Conservation (phyloP, 2,888 invertebrate species). For the Diarsia rubi region DNA sequence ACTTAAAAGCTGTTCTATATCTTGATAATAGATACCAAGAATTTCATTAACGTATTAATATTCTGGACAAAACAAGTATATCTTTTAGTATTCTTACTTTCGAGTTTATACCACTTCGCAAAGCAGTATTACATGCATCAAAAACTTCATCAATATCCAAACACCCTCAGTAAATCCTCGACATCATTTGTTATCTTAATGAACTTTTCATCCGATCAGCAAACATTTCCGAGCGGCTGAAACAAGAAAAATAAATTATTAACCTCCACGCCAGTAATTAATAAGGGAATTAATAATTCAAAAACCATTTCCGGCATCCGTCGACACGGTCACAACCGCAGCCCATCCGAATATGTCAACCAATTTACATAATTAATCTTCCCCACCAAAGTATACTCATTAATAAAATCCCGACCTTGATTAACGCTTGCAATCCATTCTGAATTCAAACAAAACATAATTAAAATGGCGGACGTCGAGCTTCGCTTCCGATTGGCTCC, state of each 20-base stretch:
- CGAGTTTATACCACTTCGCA: neutral
- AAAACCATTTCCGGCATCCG: constrained; percentile 68
- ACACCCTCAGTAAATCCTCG: constrained; percentile 1
- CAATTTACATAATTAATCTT: constrained; percentile 69
- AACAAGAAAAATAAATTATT: constrained; percentile 62
- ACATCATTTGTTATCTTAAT: constrained; percentile 15
- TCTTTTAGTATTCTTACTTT: constrained; percentile 2
- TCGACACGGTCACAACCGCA: constrained; percentile 57
- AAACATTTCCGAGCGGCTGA: constrained; percentile 25
- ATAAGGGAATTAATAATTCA: constrained; percentile 71
- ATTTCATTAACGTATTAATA: neutral
- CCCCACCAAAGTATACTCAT: constrained; percentile 65
- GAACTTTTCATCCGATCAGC: constrained; percentile 26
- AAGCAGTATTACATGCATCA: constrained; percentile 4
- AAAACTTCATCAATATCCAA: constrained; percentile 25
- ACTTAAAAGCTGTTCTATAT: neutral
- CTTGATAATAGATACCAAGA: neutral
- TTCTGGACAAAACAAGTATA: neutral
- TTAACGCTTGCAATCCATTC: constrained; percentile 71
- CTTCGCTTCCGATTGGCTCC: constrained; percentile 60
- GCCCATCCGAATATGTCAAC: constrained; percentile 63
- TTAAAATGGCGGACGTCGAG: constrained; percentile 66
- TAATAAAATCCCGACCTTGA: constrained; percentile 69
- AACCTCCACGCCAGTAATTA: constrained; percentile 61
- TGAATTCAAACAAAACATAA: constrained; percentile 71